These are phyloP conservation scores for Ellobius talpinus DNA, from an alignment of 2,113 vertebrate genomes.

Conservation along the genomic window DNA sequence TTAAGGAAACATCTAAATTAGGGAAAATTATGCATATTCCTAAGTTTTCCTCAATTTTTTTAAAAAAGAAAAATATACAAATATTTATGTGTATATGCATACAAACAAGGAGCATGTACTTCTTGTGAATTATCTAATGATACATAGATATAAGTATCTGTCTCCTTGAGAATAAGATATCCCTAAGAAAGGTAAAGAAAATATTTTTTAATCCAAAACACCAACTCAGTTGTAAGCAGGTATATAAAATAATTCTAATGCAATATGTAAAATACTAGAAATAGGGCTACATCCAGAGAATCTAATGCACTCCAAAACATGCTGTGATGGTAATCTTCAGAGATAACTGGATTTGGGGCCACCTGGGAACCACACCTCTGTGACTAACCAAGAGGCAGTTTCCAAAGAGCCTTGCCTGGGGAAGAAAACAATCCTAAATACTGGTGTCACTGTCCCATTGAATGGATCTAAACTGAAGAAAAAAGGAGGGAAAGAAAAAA, in stretches of 20 bases:
- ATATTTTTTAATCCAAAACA: background rate
- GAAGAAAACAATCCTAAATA: background rate
- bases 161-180: background rate
- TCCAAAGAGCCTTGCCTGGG: background rate
- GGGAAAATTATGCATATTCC: background rate
- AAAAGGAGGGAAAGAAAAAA: background rate
- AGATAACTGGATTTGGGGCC: background rate
- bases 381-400: background rate
- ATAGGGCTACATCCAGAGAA: background rate
- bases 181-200: background rate
- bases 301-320: background rate
- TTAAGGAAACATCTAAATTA: background rate
- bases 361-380: background rate
- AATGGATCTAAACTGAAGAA: background rate
- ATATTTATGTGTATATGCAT: background rate
- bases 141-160: background rate
- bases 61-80: background rate
- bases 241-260: background rate
- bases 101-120: background rate
- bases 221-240: background rate
- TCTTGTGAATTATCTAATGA: background rate
- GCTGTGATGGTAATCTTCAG: background rate
- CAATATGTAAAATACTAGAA: background rate
- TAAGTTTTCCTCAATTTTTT: background rate
- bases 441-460: background rate